Conservation (phyloP, 2,113 vertebrate genomes). For the Odontophorus gujanensis region DNA sequence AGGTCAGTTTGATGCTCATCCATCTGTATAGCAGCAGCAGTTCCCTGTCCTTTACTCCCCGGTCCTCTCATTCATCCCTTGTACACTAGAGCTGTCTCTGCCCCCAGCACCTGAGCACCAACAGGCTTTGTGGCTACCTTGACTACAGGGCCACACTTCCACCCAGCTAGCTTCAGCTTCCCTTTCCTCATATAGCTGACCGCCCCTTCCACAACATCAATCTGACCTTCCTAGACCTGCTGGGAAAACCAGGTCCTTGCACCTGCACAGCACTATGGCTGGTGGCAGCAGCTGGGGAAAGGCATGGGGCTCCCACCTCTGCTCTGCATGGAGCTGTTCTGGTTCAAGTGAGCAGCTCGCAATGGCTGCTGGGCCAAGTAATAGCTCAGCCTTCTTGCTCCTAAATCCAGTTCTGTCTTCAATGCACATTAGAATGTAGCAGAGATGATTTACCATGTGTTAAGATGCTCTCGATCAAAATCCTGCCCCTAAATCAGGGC, state of each 20-base stretch:
- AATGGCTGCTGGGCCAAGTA: background rate
- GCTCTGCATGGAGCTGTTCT: background rate
- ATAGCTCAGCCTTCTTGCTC: background rate
- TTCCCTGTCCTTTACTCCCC: background rate
- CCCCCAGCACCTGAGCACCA: fast-evolving
- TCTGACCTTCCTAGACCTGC: background rate
- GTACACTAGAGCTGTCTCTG: fast-evolving
- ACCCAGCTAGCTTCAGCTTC: background rate
- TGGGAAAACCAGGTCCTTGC: background rate
- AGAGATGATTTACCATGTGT: background rate
- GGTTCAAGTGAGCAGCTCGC: background rate
- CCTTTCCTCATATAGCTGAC: background rate
- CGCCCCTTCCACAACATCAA: background rate
- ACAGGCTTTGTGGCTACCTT: background rate
- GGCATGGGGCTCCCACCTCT: background rate
- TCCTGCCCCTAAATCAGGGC: background rate
- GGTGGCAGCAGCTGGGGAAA: background rate
- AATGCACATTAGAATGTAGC: background rate
- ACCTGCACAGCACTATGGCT: background rate
- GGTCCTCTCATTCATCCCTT: background rate
- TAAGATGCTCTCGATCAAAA: background rate
- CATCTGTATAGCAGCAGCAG: background rate
- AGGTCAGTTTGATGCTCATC: background rate
- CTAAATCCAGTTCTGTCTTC: background rate
- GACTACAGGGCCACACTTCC: background rate